These are phyloP conservation scores for Lucinisca nassula DNA, from an alignment of 2,888 invertebrate genomes.

Conservation along the genomic window DNA sequence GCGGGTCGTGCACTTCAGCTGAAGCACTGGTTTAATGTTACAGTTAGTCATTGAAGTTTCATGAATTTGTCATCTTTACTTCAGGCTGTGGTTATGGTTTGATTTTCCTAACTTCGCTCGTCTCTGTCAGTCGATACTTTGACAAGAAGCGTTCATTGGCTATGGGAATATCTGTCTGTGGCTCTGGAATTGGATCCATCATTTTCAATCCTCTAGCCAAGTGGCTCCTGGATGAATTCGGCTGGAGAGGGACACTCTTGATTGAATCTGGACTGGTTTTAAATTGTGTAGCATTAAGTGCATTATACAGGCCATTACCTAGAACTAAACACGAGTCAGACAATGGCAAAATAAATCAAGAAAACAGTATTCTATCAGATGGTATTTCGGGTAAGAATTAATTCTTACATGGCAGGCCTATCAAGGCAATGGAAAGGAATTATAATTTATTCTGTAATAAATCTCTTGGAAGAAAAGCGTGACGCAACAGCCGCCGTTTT, in stretches of 20 bases:
- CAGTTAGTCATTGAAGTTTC: no score
- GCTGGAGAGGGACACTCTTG: constrained; percentile 53
- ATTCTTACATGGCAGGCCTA: no score
- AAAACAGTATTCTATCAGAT: no score
- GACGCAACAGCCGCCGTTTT: no score
- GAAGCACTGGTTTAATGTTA: no score
- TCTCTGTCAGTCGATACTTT: constrained; percentile 54
- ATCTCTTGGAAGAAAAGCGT: no score
- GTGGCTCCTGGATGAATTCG: constrained; percentile 33
- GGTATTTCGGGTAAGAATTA: no score
- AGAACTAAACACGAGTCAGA: neutral
- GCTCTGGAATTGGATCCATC: constrained; percentile 58
- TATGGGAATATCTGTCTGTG: constrained; percentile 57
- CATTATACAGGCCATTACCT: constrained; percentile 49
- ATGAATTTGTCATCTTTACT: neutral
- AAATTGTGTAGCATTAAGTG: constrained; percentile 54
- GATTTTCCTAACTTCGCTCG: constrained; percentile 57
- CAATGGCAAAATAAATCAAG: neutral
- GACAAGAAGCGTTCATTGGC: constrained; percentile 55
- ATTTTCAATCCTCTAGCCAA: constrained; percentile 47
- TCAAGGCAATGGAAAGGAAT: no score
- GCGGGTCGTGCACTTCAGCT: no score
- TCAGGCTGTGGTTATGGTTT: constrained; percentile 63
- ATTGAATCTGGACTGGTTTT: constrained; percentile 51
- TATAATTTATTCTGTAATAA: no score